Percentiles rank a stretch among this genome's conserved stretches.
phyloP scores from a whole-genome alignment of 1,140 invertebrate species.

The Anadara kagoshimensis region DNA sequence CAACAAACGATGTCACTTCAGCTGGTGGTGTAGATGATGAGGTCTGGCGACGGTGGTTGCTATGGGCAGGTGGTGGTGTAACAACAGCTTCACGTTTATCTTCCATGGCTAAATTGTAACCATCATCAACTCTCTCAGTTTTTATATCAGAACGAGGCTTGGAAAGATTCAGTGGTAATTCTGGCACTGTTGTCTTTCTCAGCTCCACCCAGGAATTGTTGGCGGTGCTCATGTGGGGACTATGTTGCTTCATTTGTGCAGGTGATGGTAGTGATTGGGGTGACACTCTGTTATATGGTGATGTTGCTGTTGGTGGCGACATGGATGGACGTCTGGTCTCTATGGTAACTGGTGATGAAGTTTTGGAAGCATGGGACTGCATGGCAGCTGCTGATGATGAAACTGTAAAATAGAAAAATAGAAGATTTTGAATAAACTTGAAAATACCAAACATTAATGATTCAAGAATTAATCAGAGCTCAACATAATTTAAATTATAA shows the following conservation, averaged over 20 bases:
- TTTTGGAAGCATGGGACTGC: conserved; percentile 46
- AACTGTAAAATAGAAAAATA: conserved; percentile 16
- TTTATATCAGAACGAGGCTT: conserved; percentile 82
- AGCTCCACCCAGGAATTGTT: conserved; percentile 71
- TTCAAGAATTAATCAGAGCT: no score
- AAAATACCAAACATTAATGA: not conserved
- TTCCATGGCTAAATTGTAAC: conserved; percentile 12
- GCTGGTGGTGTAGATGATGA: conserved; percentile 21
- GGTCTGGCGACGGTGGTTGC: conserved; percentile 52
- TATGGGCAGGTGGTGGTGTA: conserved; percentile 63
- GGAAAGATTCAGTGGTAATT: conserved; percentile 90
- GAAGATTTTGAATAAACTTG: not conserved
- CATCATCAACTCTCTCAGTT: conserved; percentile 40
- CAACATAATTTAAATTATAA: no score
- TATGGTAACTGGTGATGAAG: conserved; percentile 46
- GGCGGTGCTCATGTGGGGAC: conserved; percentile 42
- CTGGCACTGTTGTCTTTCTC: conserved; percentile 75
- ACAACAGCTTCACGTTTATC: conserved; percentile 41
- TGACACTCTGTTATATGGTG: conserved; percentile 52
- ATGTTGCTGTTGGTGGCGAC: conserved; percentile 51
- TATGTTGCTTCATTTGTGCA: conserved; percentile 34
- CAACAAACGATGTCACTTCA: conserved; percentile 38
- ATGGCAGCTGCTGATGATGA: conserved; percentile 43
- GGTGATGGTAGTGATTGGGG: conserved; percentile 44
- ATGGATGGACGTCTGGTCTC: conserved; percentile 44